A percentile compares a stretch with the other conserved stretches of the same genome.
These are phyloP conservation scores for Aselliscus stoliczkanus DNA, from an alignment of 2,797 vertebrate species.

Conservation along the genomic window DNA sequence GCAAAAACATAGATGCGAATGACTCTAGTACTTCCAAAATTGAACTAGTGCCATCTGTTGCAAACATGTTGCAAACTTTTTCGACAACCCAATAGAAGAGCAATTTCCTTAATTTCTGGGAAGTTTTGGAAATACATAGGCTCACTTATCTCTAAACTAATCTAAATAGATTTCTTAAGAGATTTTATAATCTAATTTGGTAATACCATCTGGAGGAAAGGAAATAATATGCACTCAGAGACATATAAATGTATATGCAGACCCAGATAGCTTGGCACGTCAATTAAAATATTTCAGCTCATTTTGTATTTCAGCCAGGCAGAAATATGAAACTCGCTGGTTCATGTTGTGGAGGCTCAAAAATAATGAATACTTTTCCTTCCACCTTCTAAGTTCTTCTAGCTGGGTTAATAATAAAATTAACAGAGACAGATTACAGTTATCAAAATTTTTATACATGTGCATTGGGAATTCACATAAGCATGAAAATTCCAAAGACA, in stretches of 20 bases:
- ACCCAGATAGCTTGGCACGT: background rate
- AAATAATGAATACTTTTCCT: too few species aligned
- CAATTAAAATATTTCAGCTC: background rate
- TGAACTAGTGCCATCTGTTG: too few species aligned
- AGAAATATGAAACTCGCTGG: background rate
- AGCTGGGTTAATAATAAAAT: too few species aligned
- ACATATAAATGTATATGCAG: background rate
- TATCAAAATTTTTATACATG: too few species aligned
- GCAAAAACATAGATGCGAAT: too few species aligned
- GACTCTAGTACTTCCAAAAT: too few species aligned
- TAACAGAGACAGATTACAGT: too few species aligned
- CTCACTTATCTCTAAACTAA: background rate
- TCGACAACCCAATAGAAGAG: too few species aligned
- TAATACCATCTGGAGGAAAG: background rate
- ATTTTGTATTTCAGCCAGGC: background rate
- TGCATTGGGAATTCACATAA: too few species aligned
- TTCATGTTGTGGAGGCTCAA: background rate
- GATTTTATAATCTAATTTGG: background rate
- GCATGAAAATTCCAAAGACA: too few species aligned
- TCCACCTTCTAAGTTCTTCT: too few species aligned
- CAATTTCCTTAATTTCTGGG: background rate
- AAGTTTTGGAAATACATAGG: background rate
- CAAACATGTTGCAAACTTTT: too few species aligned
- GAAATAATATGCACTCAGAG: background rate
- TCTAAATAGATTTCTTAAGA: background rate